These are phyloP conservation scores for Dryocosmus kuriphilus DNA, from an alignment of 2,888 invertebrate genomes.

Conservation along the genomic window DNA sequence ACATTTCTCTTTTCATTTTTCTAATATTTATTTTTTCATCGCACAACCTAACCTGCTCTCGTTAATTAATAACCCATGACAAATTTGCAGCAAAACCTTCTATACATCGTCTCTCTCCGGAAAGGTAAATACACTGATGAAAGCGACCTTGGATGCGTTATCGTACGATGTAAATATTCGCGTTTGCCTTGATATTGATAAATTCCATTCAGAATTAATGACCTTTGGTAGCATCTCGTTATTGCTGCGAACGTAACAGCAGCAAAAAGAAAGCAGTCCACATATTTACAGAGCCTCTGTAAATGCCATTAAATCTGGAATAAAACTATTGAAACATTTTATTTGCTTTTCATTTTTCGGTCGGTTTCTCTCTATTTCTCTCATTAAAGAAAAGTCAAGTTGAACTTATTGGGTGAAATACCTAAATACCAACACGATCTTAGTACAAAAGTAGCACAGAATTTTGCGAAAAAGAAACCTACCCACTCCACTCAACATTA, in stretches of 20 bases:
- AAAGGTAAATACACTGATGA: background rate
- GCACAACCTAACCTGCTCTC: too few species aligned
- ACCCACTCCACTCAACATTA: too few species aligned
- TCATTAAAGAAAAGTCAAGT: background rate
- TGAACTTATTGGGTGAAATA: too few species aligned
- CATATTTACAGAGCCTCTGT: background rate
- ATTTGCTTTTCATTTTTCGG: background rate
- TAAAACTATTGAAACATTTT: background rate
- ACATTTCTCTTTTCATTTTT: too few species aligned
- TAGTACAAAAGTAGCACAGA: too few species aligned
- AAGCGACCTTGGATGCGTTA: background rate
- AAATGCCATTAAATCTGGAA: background rate
- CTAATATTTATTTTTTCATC: too few species aligned
- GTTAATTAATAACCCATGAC: too few species aligned
- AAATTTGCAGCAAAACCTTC: too few species aligned
- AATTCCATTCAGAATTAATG: background rate
- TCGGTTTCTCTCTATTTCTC: conserved; percentile 17
- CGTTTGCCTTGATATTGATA: background rate
- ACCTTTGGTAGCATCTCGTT: background rate
- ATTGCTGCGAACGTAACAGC: background rate
- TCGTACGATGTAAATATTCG: background rate
- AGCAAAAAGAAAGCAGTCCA: background rate
- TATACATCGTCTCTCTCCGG: background rate
- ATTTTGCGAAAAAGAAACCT: too few species aligned
- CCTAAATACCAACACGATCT: too few species aligned